Evolutionary conservation across 2,113 vertebrate genomes (phyloP).

Genomic region (Mixornis gularis): DNA sequence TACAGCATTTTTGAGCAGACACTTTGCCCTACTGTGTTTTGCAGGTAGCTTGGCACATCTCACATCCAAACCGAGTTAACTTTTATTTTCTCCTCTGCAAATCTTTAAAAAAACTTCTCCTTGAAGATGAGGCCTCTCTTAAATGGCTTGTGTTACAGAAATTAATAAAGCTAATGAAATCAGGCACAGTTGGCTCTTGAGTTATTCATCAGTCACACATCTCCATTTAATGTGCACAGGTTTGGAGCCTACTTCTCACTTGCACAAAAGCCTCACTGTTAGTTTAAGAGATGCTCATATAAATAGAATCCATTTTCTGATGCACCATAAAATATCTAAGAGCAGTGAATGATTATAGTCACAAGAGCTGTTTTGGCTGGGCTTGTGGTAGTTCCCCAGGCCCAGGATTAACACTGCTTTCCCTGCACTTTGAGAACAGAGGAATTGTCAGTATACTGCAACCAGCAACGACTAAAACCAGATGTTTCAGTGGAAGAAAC

Average conservation of each 20-base stretch:
- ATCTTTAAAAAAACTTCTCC: neutral
- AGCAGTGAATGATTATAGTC: neutral
- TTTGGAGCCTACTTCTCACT: constrained; percentile 15
- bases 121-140: neutral
- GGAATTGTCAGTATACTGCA: constrained; percentile 11
- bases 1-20: neutral
- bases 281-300: neutral
- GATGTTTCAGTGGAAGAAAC: constrained; percentile 54
- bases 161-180: constrained; percentile 41
- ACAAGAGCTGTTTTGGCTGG: constrained; percentile 9
- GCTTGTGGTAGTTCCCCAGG: neutral
- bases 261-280: constrained; percentile 4
- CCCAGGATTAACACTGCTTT: constrained; percentile 13
- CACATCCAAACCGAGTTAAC: neutral
- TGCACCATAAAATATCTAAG: constrained; percentile 44
- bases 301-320: constrained; percentile 37
- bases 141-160: neutral
- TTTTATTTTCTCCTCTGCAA: neutral
- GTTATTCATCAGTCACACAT: constrained; percentile 56
- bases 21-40: accelerated
- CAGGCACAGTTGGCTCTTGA: neutral
- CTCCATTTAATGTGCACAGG: neutral
- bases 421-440: neutral
- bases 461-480: constrained; percentile 40
- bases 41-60: neutral